These are phyloP conservation scores for Poecilia velifera DNA, from an alignment of 2,797 vertebrate genomes.

Conservation along the genomic window DNA sequence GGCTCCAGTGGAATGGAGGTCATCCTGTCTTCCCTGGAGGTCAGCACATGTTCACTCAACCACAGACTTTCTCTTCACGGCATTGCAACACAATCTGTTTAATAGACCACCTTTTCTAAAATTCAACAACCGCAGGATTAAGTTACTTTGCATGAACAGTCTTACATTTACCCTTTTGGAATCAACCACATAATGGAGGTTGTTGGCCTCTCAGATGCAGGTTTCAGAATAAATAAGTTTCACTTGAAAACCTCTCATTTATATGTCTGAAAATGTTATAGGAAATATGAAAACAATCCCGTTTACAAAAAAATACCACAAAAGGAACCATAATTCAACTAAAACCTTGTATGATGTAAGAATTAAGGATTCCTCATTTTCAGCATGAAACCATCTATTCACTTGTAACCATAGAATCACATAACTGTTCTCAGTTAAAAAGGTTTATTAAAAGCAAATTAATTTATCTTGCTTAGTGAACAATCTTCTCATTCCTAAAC, in stretches of 20 bases:
- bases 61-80: background rate
- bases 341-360: background rate
- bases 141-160: background rate
- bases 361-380: background rate
- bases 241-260: background rate
- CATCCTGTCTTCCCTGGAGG: slow-evolving; percentile 92
- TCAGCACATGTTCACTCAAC: slow-evolving; percentile 62
- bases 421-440: background rate
- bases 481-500: background rate
- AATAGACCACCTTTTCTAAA: background rate
- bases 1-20: slow-evolving; percentile 94
- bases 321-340: background rate
- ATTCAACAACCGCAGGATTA: background rate
- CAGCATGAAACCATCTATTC: background rate
- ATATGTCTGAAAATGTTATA: background rate
- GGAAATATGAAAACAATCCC: background rate
- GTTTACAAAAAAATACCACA: background rate
- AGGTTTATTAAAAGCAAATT: background rate
- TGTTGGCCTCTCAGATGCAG: background rate
- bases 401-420: background rate
- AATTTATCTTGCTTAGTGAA: background rate
- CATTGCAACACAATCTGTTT: background rate
- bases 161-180: background rate
- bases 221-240: background rate
- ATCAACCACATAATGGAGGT: background rate